phyloP scores from a whole-genome alignment of 2,113 vertebrate genomes.

The Anguilla rostrata region DNA sequence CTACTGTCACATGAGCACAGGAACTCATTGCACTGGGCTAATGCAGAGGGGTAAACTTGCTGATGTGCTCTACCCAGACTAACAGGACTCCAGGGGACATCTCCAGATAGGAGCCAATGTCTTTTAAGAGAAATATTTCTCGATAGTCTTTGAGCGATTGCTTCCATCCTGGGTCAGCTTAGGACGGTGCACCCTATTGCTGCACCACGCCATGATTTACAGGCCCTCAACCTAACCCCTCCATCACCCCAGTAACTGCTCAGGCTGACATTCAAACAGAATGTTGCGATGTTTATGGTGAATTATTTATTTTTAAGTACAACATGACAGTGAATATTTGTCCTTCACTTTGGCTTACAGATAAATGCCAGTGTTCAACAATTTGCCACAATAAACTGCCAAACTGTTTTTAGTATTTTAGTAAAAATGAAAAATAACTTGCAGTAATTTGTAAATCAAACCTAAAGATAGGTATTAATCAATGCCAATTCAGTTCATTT shows the following conservation, averaged over 20 bases:
- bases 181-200: background rate
- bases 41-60: conserved; percentile 8
- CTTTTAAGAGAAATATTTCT: background rate
- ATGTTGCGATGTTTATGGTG: background rate
- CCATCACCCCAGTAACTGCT: background rate
- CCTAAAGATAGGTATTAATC: background rate
- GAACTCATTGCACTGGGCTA: conserved; percentile 1
- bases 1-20: background rate
- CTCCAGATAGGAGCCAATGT: background rate
- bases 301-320: background rate
- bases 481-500: too few relatives aligned
- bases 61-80: background rate
- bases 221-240: background rate
- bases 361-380: too few relatives aligned
- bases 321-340: background rate
- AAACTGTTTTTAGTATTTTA: too few relatives aligned
- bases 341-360: background rate
- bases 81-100: background rate
- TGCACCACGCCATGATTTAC: background rate
- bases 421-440: too few relatives aligned
- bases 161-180: background rate
- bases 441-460: too few relatives aligned
- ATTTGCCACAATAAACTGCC: too few relatives aligned
- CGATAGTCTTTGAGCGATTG: background rate
- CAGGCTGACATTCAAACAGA: background rate